Base-by-base conservation (phyloP, 2,113 vertebrate species). In the Rhipidura dahli region DNA sequence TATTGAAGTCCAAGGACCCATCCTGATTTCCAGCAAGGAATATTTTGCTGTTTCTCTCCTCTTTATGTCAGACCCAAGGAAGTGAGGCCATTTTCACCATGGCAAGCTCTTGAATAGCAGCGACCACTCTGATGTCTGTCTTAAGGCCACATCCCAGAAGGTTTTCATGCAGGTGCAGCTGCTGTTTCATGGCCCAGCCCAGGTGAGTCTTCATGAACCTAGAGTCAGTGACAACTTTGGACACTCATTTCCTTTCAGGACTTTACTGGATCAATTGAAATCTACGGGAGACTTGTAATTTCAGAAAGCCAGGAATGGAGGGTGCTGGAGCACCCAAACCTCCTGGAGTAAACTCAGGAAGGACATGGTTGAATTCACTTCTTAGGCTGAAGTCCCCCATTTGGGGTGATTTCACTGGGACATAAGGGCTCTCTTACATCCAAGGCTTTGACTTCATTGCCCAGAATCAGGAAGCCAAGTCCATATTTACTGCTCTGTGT, bases 81-180 rank as follows among this genome's bases (percentile, higher is more conserved):
- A 72, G 3, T 3, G 26, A 69, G 77, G 40, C 42, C 37, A 4
- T 65, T 80, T 81, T 60, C 61, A 78, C 49, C 23, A 53, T 0
- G 0, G 10, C 11, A 83, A 89, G 31, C 10, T 33, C 63, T n/a
- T 64, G 63, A 89, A 24, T 4, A 49, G 40, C 79, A 80, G 66
- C 0, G 0, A 63, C 75, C 71, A 64, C 26, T 33, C 18, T 0
- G 0, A 22, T 42, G 37, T 23, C 26, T 1, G 0, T 8, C 20
- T 19, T 37, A 47, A 53, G 54, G 23, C 42, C 70, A 26, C 0
- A 0, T 68, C 40, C 44, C 49, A 24, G 39, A 17, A 49, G 45
- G 28, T 45, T 81, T 85, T 49, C 51, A 23, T 0, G 0, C 22
- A 37, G 12, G 24, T 47, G 33, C 30, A 80, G 63, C 27, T 54